These are phyloP conservation scores for Platynereis dumerilii DNA, from an alignment of 2,888 invertebrate genomes.

Conservation along the genomic window DNA sequence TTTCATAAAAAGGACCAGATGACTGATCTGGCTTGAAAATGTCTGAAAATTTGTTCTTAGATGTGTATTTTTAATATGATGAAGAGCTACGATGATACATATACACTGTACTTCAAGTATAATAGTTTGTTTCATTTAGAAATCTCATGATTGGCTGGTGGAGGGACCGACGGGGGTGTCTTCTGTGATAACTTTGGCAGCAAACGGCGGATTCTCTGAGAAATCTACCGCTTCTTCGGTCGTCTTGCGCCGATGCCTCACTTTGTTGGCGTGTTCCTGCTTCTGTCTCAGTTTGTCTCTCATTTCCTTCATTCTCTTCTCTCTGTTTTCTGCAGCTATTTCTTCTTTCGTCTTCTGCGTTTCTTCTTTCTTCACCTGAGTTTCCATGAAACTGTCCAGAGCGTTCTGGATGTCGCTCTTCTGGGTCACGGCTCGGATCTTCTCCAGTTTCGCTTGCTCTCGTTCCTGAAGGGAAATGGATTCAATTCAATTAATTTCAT, in stretches of 20 bases:
- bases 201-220: neutral
- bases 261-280: slow-evolving; percentile 49
- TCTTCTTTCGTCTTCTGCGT: slow-evolving; percentile 47
- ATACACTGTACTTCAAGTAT: too few species aligned
- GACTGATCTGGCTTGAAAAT: too few species aligned
- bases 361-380: slow-evolving; percentile 48
- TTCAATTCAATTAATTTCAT: neutral
- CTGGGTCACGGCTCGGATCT: slow-evolving; percentile 47
- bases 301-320: slow-evolving; percentile 47
- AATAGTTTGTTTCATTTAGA: too few species aligned
- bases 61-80: too few species aligned
- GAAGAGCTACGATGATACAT: too few species aligned
- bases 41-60: too few species aligned
- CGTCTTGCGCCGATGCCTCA: slow-evolving; percentile 46
- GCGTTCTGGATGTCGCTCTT: slow-evolving; percentile 48
- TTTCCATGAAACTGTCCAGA: slow-evolving; percentile 46
- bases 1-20: too few species aligned
- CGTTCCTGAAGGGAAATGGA: slow-evolving; percentile 40
- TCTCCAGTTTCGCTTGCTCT: slow-evolving; percentile 51
- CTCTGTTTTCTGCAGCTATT: slow-evolving; percentile 47
- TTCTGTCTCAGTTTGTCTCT: slow-evolving; percentile 48
- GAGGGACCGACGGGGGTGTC: slow-evolving; percentile 12
- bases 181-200: slow-evolving; percentile 11
- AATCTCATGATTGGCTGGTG: neutral
- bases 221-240: slow-evolving; percentile 7